phyloP scores from a whole-genome alignment of 2,113 vertebrate species.

The Xenopus tropicalis region UCB_Xtro_10.0 CM004450.2:61960501-61961000 shows the following conservation, averaged over 20 bases:
- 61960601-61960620: slow-evolving; percentile 9
- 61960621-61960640: slow-evolving; percentile 7
- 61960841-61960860: slow-evolving; percentile 30
- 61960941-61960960: too few species aligned
- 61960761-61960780: slow-evolving; percentile 40
- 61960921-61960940: too few species aligned
- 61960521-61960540: too few species aligned
- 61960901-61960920: too few species aligned
- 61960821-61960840: slow-evolving; percentile 20
- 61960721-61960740: slow-evolving; percentile 38
- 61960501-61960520: too few species aligned
- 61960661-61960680: slow-evolving; percentile 24
- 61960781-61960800: slow-evolving; percentile 32
- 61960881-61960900: too few species aligned
- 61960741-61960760: slow-evolving; percentile 39
- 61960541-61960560: slow-evolving; percentile 6
- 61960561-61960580: slow-evolving; percentile 1
- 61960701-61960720: slow-evolving; percentile 39
- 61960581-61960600: slow-evolving; percentile 7
- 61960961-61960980: too few species aligned
- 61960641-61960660: neutral
- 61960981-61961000: too few species aligned
- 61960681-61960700: slow-evolving; percentile 32
- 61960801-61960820: slow-evolving; percentile 42
- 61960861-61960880: slow-evolving; percentile 34